phyloP scores from a whole-genome alignment of 2,113 vertebrate genomes.

The Actinemys pallida region DNA sequence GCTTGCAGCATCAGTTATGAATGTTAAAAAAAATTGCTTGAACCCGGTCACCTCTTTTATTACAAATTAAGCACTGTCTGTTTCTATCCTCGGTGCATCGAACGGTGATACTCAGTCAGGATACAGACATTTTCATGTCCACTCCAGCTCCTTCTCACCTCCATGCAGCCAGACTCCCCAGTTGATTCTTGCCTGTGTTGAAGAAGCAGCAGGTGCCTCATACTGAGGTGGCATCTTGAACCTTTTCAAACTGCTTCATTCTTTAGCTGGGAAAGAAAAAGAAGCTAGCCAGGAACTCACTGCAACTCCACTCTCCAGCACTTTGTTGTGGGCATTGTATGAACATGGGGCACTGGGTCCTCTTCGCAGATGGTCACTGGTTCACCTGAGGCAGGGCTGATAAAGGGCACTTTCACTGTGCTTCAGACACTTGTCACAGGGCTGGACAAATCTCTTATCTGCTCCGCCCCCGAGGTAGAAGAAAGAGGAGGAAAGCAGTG shows the following conservation, averaged over 20 bases:
- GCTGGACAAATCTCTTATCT: neutral
- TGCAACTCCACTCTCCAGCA: neutral
- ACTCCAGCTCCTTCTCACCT: neutral
- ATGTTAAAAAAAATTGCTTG: too few relatives aligned
- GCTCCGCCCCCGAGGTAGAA: neutral
- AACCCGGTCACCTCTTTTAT: too few relatives aligned
- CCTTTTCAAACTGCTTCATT: neutral
- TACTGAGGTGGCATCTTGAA: neutral
- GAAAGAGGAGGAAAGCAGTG: neutral
- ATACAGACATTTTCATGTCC: neutral
- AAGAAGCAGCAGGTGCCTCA: neutral
- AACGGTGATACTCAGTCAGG: neutral
- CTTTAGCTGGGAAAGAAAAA: neutral
- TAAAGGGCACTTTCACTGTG: neutral
- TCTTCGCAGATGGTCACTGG: neutral
- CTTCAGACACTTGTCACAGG: neutral
- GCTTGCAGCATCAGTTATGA: too few relatives aligned
- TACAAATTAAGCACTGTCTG: too few relatives aligned
- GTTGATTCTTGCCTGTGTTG: neutral
- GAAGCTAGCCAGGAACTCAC: neutral
- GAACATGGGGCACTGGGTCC: neutral
- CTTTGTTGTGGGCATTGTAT: neutral
- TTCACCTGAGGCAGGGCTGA: too few relatives aligned
- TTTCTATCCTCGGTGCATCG: neutral
- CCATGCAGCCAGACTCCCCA: neutral